Base-by-base conservation (phyloP, 2,113 vertebrate genomes). In the Planiliza haematocheilus region DNA sequence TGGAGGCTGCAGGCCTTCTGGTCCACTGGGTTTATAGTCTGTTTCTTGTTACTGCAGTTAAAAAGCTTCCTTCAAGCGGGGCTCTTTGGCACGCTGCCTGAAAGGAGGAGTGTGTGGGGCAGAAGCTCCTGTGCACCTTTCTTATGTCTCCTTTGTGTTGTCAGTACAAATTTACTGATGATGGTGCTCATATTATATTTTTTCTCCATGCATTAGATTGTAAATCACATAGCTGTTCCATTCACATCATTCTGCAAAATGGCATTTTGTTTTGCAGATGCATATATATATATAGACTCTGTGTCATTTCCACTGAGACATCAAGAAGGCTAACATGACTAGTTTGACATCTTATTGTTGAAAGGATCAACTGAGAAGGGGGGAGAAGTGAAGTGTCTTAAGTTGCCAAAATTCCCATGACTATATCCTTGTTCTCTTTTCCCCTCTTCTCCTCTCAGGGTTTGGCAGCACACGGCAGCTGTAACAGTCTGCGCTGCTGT, bases 11-110 rank as follows among this genome's bases (percentile, higher is more conserved):
- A 70, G 60, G 59, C 69, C 70, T 53, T 74, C 83, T 50, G 73
- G 16, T 70, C 51, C 61, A 56, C 64, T 70, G 79, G 80, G 43
- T 77, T 84, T 76, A 79, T 81, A 78, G 93, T 94, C 93, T 94
- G 94, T 94, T 94, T 94, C 93, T 94, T 94, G 91, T 94, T 94
- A 93, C 93, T 89, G 81, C 84, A 90, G 84, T 92, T 78, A 51
- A 60, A 90, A 88, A 80, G 70, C 81, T 87, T 87, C 88, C 86
- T 88, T 86, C 81, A 74, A 57, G 76, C 64, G 84, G 90, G 90
- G 89, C 91, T 91, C 90, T 88, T 65, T 88, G 88, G 87, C 88
- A 88, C 70, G 74, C 92, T 87, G 87, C 87, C 86, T 86, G 81
- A 87, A 80, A 68, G 78, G 74, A 86, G 79, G 76, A 65, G 62